Evolutionary conservation across 2,113 vertebrate species (phyloP), one percentile per base, ranked within the genome.

Genomic region (Lathamus discolor): DNA sequence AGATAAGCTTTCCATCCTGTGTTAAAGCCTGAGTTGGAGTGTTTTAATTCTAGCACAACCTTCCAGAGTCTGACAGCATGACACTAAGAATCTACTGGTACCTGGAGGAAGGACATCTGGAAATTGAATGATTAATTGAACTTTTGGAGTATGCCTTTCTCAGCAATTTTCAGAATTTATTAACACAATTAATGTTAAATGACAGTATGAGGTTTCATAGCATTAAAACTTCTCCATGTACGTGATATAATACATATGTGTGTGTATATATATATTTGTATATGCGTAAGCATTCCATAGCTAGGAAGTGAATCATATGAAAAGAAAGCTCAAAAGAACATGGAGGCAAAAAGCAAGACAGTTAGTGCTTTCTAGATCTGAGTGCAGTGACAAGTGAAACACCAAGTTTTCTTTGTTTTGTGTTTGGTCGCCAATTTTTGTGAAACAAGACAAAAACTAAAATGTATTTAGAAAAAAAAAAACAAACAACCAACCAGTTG

Each of bases 1-100:
- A 97, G 75, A 98, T 97, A 96, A 97, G 85, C 92, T 96, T 95
- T 92, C 92, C 82, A 94, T 91, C 64, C 62, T 88, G 57, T 91
- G 86, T 90, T 97, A 96, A 96, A 97, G 55, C 44, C 83, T 95
- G 73, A 94, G 73, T 64, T 81, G 48, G 28, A 96, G 78, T 92
- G 92, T 95, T 95, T 97, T 98, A 97, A 97, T 97, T 97, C 90
- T 96, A 95, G 72, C 51, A 92, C 73, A 96, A 59, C 88, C 77
- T 98, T 97, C 90, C 76, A 72, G 63, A 92, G 59, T 96, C 93
- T 97, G 96, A 97, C 95, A 97, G 88, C 61, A 81, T 95, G 92
- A 93, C 95, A 96, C 64, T 67, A 78, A 90, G 69, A 95, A 94
- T 96, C 64, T 91, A 87, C 68, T 86, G 83, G 96, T 88, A 95